phyloP scores from a whole-genome alignment of 2,888 invertebrate genomes.

The Drosophila peninsularis region DNA sequence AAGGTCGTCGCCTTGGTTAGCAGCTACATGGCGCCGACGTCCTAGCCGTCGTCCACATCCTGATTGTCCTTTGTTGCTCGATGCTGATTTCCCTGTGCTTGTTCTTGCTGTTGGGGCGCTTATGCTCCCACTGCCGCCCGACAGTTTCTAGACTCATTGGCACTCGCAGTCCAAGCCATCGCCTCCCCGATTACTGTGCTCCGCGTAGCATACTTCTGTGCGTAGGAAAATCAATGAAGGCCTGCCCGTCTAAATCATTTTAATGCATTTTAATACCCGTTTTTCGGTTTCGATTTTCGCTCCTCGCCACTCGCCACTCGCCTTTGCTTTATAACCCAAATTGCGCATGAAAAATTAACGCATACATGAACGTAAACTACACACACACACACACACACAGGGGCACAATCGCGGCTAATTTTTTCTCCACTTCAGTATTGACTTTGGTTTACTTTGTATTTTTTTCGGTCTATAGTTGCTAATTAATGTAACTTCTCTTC shows the following conservation, averaged over 20 bases:
- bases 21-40: slow-evolving; percentile 53
- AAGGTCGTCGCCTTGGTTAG: slow-evolving; percentile 30
- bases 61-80: slow-evolving; percentile 28
- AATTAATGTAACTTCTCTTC: slow-evolving; percentile 31
- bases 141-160: slow-evolving; percentile 28
- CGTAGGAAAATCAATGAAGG: slow-evolving; percentile 77
- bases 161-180: slow-evolving; percentile 27
- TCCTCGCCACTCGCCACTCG: slow-evolving; percentile 14
- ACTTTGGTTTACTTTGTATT: slow-evolving; percentile 30
- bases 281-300: slow-evolving; percentile 48
- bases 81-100: not conserved
- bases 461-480: slow-evolving; percentile 11
- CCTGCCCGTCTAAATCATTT: slow-evolving; percentile 61
- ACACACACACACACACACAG: slow-evolving; percentile 22
- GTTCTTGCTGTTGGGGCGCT: slow-evolving; percentile 5
- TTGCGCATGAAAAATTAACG: slow-evolving; percentile 77
- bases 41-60: slow-evolving; percentile 43
- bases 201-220: slow-evolving; percentile 66
- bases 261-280: slow-evolving; percentile 74
- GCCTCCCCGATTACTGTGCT: slow-evolving; percentile 33
- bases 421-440: slow-evolving; percentile 38
- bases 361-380: slow-evolving; percentile 14
- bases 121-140: slow-evolving; percentile 35
- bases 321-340: slow-evolving; percentile 75
- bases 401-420: slow-evolving; percentile 31